Evolutionary conservation across 2,113 vertebrate species (phyloP), one percentile per base, ranked within the genome.

Genomic region (Coturnix japonica): DNA sequence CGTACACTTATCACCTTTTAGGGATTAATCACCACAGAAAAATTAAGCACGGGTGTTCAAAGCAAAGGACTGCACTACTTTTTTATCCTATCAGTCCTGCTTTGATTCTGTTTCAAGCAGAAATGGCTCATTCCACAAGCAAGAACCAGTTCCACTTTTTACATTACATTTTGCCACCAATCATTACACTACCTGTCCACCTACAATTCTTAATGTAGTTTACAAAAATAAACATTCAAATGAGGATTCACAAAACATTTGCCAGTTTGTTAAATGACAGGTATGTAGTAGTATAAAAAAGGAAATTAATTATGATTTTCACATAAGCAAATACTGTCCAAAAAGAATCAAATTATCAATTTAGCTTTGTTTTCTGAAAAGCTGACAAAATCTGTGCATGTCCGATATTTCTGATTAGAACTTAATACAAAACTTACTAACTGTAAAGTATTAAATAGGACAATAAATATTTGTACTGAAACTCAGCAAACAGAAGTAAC

Each of bases 391-490:
- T 75, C 66, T 74, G 30, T 41, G 8, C 11, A 18, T 23, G 12
- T 57, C 78, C 31, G 30, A 54, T 46, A 73, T 90, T 39, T 70
- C 15, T 33, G 26, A 65, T 44, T 86, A 31, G 17, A 86, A 88
- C 18, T 70, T 75, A 61, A 15, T 63, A 44, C 20, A 91, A 85
- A 93, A 84, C 61, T 17, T 64, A 71, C 33, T 75, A 44, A 4
- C 26, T 56, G 14, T 54, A 73, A 87, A 89, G 54, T 63, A 59
- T 17, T 51, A 60, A 85, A 88, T 19, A 79, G 18, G 4, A 37
- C 33, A 90, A 82, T 83, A 43, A 91, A 78, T 89, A 76, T 63
- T 86, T 71, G 25, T 43, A 44, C 23, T 44, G 60, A 75, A 92
- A 92, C 20, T 35, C 54, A 23, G 28, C 56, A 70, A 85, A 77